Percentiles rank a stretch among this genome's conserved stretches.
Conservation (phyloP, 1,140 invertebrate species). For the Odontomachus brunneus region DNA sequence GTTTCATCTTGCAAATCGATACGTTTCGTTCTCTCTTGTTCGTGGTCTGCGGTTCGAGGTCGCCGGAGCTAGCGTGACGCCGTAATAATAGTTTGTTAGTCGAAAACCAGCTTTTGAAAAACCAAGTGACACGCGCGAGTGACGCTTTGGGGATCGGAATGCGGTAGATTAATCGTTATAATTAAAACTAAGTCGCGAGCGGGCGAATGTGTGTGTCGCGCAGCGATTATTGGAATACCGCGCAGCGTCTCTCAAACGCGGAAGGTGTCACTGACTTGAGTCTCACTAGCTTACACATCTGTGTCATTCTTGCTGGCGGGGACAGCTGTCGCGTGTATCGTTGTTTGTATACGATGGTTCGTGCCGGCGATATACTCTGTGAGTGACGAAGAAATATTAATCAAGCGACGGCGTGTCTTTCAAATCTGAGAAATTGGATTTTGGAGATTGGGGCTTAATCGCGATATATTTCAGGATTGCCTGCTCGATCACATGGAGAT, state of each 20-base stretch:
- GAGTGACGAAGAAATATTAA: background rate
- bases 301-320: background rate
- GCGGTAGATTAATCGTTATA: background rate
- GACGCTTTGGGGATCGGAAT: background rate
- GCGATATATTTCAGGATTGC: constrained; percentile 87
- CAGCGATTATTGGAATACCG: constrained; percentile 30
- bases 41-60: no score
- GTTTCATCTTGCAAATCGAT: constrained; percentile 67
- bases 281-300: no score
- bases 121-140: no score
- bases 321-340: constrained; percentile 3
- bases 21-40: background rate
- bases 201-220: constrained; percentile 26
- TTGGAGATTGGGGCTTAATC: background rate
- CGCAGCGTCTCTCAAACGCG: constrained; percentile 34
- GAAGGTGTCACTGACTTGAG: constrained; percentile 33
- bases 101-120: no score
- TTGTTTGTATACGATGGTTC: background rate
- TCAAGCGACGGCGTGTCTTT: background rate
- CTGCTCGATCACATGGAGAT: constrained; percentile 93
- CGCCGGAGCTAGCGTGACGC: no score
- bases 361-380: background rate
- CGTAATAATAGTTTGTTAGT: no score
- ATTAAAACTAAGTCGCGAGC: background rate
- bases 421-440: background rate